Evolutionary conservation across 2,113 vertebrate species (phyloP), one percentile per base, ranked within the genome.

Genomic region (Callochromis pleurospilus): DNA sequence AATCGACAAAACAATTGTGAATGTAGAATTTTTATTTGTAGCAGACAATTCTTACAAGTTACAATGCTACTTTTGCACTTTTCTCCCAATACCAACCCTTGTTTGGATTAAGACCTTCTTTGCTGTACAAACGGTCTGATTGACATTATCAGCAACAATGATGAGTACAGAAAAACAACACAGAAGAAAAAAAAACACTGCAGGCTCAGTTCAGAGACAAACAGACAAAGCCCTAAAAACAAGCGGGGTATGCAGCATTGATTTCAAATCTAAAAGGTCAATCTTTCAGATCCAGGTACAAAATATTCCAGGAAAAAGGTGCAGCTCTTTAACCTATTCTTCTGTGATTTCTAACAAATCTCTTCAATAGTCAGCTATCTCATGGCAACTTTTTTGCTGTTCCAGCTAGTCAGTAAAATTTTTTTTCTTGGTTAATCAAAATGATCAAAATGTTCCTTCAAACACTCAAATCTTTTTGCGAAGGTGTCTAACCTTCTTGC

Each of bases 391-490:
- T n/a, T n/a, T 65, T 65, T 65, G 36, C 13, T 70, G 10, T 36
- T 54, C 77, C 51, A 38, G 13, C 33, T 36, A 14, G 33, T 38
- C 51, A 55, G 33, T 55, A 38, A 24, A 15, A 4, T 0, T 0
- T 0, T 0, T n/a, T 24, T 31, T 31, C 68, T 73, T 47, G 40
- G 36, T 29, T 73, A 73, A 29, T 45, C 12, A 47, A 75, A 75
- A 47, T 75, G 14, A 75, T 26, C 14, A 26, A 75, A 47, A 75
- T 75, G 21, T 47, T 47, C 24, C 65, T 45, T 73, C 21, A 73
- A 45, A 15, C 3, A 45, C 8, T 73, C 21, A 29, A 47, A 47
- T 75, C 42, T 19, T 73, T 26, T 73, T 38, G 21, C 1, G 4
- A 47, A 21, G 38, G 36, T 38, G 60, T 40, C 10, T 11, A 24